phyloP scores from a whole-genome alignment of 2,888 invertebrate species.

The Crematogaster levior region DNA sequence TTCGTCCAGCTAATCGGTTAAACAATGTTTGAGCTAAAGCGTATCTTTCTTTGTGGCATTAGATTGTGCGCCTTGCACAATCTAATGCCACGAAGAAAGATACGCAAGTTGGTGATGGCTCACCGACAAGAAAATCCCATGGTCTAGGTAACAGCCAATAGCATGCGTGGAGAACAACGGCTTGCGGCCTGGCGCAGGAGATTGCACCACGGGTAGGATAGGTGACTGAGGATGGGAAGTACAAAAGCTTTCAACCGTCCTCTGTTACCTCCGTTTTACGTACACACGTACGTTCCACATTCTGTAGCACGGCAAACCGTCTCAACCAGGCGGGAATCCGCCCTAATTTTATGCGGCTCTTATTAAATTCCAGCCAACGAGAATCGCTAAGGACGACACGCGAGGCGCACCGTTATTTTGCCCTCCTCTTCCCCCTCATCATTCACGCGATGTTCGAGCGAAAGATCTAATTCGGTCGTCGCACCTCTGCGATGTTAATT shows the following conservation, averaged over 20 bases:
- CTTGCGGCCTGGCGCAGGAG: conserved; percentile 24
- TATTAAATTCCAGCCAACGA: conserved; percentile 80
- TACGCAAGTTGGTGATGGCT: conserved; percentile 51
- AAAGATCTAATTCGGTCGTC: conserved; percentile 61
- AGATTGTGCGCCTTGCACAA: not conserved
- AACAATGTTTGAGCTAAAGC: conserved; percentile 20
- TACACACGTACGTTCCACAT: conserved; percentile 59
- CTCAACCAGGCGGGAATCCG: conserved; percentile 74
- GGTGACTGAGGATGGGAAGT: conserved; percentile 61
- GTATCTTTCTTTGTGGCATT: conserved; percentile 59
- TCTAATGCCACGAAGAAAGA: too few relatives aligned
- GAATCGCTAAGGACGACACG: conserved; percentile 73
- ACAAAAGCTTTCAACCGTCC: conserved; percentile 72
- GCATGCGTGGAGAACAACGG: conserved; percentile 56
- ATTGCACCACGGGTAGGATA: conserved; percentile 3
- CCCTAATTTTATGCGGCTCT: conserved; percentile 77
- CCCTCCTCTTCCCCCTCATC: conserved; percentile 41
- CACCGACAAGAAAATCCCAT: conserved; percentile 68
- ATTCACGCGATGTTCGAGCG: conserved; percentile 54
- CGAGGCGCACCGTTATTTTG: conserved; percentile 67
- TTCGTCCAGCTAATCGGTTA: not conserved
- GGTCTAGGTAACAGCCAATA: conserved; percentile 66
- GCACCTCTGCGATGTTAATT: conserved; percentile 27
- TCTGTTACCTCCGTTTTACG: conserved; percentile 52
- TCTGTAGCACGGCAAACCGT: conserved; percentile 60